These are phyloP conservation scores for Tachina fera DNA, from an alignment of 2,888 invertebrate species.

Conservation along the genomic window DNA sequence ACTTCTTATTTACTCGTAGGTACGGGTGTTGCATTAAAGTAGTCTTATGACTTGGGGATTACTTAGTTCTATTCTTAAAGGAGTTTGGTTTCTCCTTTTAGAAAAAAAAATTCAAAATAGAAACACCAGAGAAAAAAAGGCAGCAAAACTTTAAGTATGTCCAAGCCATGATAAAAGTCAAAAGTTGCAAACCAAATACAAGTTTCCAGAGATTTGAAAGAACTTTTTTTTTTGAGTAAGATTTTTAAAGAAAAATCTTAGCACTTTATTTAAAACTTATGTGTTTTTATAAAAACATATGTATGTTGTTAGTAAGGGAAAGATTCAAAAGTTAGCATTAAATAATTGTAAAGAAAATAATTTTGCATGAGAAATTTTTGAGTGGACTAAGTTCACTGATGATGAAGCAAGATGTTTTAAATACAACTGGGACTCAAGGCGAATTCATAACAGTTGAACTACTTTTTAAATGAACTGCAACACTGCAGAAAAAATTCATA, in stretches of 20 bases:
- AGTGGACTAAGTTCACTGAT: too few relatives aligned
- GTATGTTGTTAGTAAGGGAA: neutral
- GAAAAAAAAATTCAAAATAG: neutral
- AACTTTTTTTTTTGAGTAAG: neutral
- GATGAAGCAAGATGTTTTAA: too few relatives aligned
- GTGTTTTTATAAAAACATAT: neutral
- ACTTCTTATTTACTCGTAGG: slow-evolving; percentile 44
- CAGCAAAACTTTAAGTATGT: slow-evolving; percentile 43
- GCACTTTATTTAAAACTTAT: neutral
- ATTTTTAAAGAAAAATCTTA: neutral
- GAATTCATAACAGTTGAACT: too few relatives aligned
- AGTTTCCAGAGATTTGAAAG: slow-evolving; percentile 35
- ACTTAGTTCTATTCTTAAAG: slow-evolving; percentile 14
- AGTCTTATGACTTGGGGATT: slow-evolving; percentile 44
- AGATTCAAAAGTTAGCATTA: too few relatives aligned
- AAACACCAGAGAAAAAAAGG: neutral
- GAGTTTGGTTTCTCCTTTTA: neutral
- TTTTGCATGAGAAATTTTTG: too few relatives aligned
- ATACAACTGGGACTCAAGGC: too few relatives aligned
- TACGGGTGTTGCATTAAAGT: neutral
- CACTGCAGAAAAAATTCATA: too few relatives aligned
- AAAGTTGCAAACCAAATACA: slow-evolving; percentile 25
- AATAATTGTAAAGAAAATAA: too few relatives aligned
- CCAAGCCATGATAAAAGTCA: slow-evolving; percentile 47
- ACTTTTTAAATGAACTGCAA: too few relatives aligned